phyloP scores from a whole-genome alignment of 1,140 invertebrate genomes.

The Colletes gigas region DNA sequence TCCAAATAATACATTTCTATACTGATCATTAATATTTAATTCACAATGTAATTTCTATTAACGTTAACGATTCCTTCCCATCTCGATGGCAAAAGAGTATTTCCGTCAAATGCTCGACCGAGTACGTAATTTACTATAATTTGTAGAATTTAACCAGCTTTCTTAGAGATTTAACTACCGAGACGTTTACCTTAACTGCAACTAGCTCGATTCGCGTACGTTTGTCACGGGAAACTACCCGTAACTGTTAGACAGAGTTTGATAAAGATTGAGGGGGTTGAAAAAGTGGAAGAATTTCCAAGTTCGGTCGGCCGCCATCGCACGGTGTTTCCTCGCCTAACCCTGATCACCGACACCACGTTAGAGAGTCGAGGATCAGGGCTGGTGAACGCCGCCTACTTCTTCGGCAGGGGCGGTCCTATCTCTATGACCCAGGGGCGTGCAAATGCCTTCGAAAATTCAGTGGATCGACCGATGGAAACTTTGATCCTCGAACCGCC shows the following conservation, averaged over 20 bases:
- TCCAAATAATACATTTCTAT: no score
- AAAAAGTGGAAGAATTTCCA: slow-evolving; percentile 50
- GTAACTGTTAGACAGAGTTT: not conserved
- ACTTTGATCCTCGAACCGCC: not conserved
- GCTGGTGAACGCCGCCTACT: slow-evolving; percentile 71
- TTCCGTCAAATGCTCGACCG: no score
- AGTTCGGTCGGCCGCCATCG: slow-evolving; percentile 65
- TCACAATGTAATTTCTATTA: no score
- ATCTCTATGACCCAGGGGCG: slow-evolving; percentile 74
- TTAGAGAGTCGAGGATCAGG: slow-evolving; percentile 66
- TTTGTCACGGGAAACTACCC: slow-evolving; percentile 22
- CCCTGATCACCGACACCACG: slow-evolving; percentile 66
- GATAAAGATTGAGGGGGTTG: slow-evolving; percentile 41
- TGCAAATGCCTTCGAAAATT: slow-evolving; percentile 51
- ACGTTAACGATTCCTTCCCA: no score
- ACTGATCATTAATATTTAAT: no score
- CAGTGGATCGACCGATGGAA: not conserved
- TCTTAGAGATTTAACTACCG: no score
- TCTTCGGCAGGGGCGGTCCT: slow-evolving; percentile 74
- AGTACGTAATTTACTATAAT: no score
- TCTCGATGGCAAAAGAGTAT: no score
- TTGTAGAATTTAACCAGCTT: no score
- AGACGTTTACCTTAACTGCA: no score
- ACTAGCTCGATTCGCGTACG: not conserved
- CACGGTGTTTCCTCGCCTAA: slow-evolving; percentile 57